Evolutionary conservation across 2,888 invertebrate genomes (phyloP), one percentile per base, ranked within the genome.

Genomic region (Pyrrhia umbra): DNA sequence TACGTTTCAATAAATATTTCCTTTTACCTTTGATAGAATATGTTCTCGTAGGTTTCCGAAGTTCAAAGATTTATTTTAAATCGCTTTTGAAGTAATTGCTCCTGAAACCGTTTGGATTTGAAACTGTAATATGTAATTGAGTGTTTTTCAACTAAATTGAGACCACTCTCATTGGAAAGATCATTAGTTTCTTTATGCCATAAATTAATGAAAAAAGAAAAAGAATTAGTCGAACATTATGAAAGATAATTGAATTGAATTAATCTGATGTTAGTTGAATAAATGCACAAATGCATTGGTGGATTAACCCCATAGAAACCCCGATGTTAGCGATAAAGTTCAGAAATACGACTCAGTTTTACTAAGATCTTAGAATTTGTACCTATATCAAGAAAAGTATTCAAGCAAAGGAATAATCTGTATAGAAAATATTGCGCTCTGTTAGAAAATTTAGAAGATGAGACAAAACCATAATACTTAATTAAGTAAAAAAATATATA

Each of bases 1-100:
- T 50, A 68, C 76, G 58, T 61, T 16, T 62, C 75, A 52, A 60
- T 73, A 62, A 58, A 62, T 55, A 73, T 62, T 62, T 68, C 46
- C 23, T 23, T 59, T 62, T 67, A 34, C 43, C 57, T 70, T 76
- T 68, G 60, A 56, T 21, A 20, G 37, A 45, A 8, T 52, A 50
- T 30, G 18, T 42, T 49, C 27, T 13, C 15, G 16, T 16, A 30
- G 21, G 45, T 15, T 27, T 25, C n/a, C 8, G 20, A 51, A 47
- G 34, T 55, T 68, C 52, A 60, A 69, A 64, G 34, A 54, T 37
- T 50, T 42, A 15, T 40, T 23, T 62, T 43, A 40, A 46, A 34
- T 37, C 49, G 13, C n/a, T 25, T 54, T 56, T 40, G 27, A 54
- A 6, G 8, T 60, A 61, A 56, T 56, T 25, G 16, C 3, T 1